These are phyloP conservation scores for Sula dactylatra DNA, from an alignment of 2,113 vertebrate species.

Conservation along the genomic window DNA sequence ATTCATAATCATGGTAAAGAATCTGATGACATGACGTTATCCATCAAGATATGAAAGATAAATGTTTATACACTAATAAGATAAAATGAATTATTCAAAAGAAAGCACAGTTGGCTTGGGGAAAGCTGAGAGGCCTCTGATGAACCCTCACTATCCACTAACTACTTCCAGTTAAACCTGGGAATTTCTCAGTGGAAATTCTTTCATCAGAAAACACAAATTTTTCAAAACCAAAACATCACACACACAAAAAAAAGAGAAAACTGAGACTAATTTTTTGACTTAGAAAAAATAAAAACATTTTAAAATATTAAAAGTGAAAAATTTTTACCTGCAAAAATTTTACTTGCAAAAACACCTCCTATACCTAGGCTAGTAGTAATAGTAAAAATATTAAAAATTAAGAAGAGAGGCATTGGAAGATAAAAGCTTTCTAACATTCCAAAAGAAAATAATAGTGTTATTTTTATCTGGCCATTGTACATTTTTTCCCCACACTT, in stretches of 20 bases:
- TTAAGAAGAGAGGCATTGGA: not conserved
- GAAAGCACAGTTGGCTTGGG: not conserved
- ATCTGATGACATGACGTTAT: not conserved
- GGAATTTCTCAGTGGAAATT: not conserved
- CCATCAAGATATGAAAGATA: not conserved
- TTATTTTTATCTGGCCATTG: not conserved
- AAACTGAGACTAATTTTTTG: not conserved
- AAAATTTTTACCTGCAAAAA: not conserved
- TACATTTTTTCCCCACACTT: not conserved
- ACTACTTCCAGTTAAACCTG: not conserved
- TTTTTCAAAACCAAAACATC: not conserved
- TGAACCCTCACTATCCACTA: not conserved
- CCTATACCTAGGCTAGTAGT: not conserved
- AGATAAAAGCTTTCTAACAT: not conserved
- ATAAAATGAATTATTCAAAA: not conserved
- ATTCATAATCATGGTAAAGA: not conserved
- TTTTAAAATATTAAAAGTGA: not conserved
- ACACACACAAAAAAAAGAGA: not conserved
- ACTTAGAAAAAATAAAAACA: not conserved
- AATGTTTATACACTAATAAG: not conserved
- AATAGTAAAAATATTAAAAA: not conserved
- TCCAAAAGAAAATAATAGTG: not conserved
- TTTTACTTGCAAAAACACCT: not conserved
- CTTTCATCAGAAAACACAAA: not conserved
- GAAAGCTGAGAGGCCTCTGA: not conserved